Evolutionary conservation across 2,113 vertebrate species (phyloP), one percentile per base, ranked within the genome.

Genomic region (Clarias macrocephalus): DNA sequence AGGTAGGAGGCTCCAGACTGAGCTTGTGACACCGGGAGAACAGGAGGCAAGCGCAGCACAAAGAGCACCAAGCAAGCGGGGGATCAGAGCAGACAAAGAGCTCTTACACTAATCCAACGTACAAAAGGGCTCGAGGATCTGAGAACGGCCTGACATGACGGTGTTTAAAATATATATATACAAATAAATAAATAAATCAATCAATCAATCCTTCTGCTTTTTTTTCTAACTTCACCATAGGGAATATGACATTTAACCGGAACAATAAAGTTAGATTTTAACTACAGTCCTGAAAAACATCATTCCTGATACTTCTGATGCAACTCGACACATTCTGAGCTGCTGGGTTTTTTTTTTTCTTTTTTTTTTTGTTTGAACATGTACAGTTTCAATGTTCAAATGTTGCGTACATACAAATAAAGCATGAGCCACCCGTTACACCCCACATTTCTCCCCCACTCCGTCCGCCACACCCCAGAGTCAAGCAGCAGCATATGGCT

Each of bases 41-140:
- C 60, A 52, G 75, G 80, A 89, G 82, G 86, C 79, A 88, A 88
- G 86, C 19, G 48, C 48, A 70, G 54, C 82, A 89, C 88, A 86
- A 89, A 90, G 85, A 59, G 18, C 68, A 62, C n/a, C 23, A 62
- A 42, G 37, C 37, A 70, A 48, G 84, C 30, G 48, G 73, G 81
- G 80, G 37, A 56, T 59, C 15, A 16, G 63, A 63, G 86, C 79
- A 81, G 84, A 89, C 90, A 91, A 89, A 91, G 85, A 87, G 60
- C 68, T 80, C 81, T 89, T 77, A 75, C 63, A 85, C 66, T 86
- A 88, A 91, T 88, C 86, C 86, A 65, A 66, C 57, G 52, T 59
- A 81, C 81, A 89, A 87, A 86, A 88, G 84, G 83, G 81, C 52
- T 68, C 16, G 72, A 66, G 83, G 86, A 80, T 86, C 84, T 87